Conservation (phyloP, 2,888 invertebrate genomes). For the Tillus elongatus region DNA sequence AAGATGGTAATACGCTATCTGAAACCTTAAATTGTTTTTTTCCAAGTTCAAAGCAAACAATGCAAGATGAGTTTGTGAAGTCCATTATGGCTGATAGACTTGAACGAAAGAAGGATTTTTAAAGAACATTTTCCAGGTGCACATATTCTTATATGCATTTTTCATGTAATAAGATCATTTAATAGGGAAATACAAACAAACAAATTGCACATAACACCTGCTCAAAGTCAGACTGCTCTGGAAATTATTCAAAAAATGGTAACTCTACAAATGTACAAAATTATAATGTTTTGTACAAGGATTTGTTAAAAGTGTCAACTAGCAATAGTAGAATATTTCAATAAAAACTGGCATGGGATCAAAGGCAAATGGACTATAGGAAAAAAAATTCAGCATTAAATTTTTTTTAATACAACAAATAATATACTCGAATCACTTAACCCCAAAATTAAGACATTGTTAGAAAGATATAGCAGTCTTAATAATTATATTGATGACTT, state of each 20-base stretch:
- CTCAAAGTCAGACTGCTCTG: neutral
- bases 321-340: conserved; percentile 15
- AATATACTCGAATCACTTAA: conserved; percentile 16
- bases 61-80: conserved; percentile 15
- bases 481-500: conserved; percentile 6
- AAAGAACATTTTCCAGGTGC: neutral
- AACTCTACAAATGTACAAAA: neutral
- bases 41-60: conserved; percentile 14
- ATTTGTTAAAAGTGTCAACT: conserved; percentile 10
- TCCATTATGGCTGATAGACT: conserved; percentile 21
- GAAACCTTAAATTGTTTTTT: conserved; percentile 18
- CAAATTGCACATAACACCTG: neutral
- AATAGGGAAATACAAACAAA: neutral
- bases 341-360: conserved; percentile 18
- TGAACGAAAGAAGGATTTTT: conserved; percentile 12
- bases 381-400: conserved; percentile 11
- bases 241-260: conserved; percentile 5
- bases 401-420: conserved; percentile 18
- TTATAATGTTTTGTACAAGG: conserved; percentile 4
- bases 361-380: conserved; percentile 17
- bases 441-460: conserved; percentile 12
- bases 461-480: neutral
- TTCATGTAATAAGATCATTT: neutral
- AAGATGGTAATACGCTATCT: conserved; percentile 17
- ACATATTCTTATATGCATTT: neutral